A percentile compares a stretch with the other conserved stretches of the same genome.
Conservation (phyloP, 1,140 invertebrate genomes). For the Solenopsis fugax region DNA sequence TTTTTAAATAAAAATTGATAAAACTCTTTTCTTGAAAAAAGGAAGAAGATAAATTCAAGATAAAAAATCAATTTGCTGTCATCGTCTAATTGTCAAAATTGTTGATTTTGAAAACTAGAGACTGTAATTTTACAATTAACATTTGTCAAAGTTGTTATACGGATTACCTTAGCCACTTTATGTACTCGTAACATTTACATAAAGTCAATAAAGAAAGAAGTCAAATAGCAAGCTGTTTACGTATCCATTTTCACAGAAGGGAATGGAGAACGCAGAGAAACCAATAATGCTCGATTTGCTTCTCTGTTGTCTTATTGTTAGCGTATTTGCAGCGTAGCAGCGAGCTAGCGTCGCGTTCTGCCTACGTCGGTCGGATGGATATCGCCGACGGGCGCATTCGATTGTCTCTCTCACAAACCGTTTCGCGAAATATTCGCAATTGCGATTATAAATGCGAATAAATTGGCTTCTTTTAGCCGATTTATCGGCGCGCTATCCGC, state of each 20-base stretch:
- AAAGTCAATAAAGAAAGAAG: background rate
- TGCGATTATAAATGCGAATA: constrained; percentile 23
- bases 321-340: background rate
- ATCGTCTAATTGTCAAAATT: background rate
- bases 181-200: background rate
- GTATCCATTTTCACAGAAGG: background rate
- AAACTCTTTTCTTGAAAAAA: background rate
- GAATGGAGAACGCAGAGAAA: constrained; percentile 8
- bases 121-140: background rate
- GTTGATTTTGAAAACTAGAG: background rate
- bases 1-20: background rate
- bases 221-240: constrained; percentile 10
- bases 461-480: constrained; percentile 8
- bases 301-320: background rate
- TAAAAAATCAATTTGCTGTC: background rate
- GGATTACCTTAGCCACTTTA: background rate
- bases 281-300: background rate
- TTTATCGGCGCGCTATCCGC: constrained; percentile 9
- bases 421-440: background rate
- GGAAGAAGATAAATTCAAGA: background rate
- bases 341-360: background rate
- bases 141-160: background rate
- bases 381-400: background rate
- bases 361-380: background rate
- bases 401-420: background rate